Evolutionary conservation across 2,888 invertebrate genomes (phyloP).

Genomic region (Ophonus ardosiacus): DNA sequence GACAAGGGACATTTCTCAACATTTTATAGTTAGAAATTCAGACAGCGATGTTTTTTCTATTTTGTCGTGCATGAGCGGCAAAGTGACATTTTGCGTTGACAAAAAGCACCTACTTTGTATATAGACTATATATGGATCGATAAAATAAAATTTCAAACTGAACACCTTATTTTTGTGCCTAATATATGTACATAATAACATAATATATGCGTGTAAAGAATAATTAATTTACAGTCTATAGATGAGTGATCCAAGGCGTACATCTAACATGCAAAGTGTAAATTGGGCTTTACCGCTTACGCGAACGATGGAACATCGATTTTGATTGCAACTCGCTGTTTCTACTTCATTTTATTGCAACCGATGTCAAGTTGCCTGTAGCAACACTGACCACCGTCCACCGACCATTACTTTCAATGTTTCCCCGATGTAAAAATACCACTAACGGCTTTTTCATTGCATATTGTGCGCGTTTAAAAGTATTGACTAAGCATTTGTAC

Average conservation of each 20-base stretch:
- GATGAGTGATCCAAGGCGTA: background rate
- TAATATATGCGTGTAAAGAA: too few species aligned
- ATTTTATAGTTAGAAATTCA: too few species aligned
- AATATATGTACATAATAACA: too few species aligned
- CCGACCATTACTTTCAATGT: conserved; percentile 46
- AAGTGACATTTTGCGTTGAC: too few species aligned
- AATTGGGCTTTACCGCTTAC: background rate
- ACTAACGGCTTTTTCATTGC: conserved; percentile 40
- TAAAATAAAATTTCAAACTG: too few species aligned
- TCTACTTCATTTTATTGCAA: conserved; percentile 42
- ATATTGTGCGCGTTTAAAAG: conserved; percentile 32
- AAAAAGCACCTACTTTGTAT: too few species aligned
- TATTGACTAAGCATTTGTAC: conserved; percentile 41
- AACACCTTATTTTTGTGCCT: too few species aligned
- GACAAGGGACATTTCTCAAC: too few species aligned
- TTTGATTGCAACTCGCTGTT: conserved; percentile 47
- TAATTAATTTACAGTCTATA: background rate
- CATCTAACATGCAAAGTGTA: background rate
- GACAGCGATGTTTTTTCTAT: too few species aligned
- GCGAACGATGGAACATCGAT: conserved; percentile 34
- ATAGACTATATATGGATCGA: too few species aligned
- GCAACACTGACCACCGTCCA: background rate
- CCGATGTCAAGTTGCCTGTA: conserved; percentile 38
- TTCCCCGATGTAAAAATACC: conserved; percentile 36
- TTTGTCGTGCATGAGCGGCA: too few species aligned